phyloP scores from a whole-genome alignment of 2,888 invertebrate species.

The Myopa tessellatipennis region DNA sequence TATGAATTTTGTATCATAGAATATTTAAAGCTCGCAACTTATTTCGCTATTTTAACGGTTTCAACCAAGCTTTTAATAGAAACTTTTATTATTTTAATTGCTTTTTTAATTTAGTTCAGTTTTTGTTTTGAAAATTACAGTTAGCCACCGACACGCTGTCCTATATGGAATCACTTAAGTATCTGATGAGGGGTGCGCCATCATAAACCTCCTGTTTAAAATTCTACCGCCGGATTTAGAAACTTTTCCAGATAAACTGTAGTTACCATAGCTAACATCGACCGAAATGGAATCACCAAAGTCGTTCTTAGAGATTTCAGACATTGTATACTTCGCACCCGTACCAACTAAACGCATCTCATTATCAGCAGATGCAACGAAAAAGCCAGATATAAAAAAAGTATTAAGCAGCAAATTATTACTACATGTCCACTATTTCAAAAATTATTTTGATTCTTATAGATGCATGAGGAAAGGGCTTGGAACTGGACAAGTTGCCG shows the following conservation, averaged over 20 bases:
- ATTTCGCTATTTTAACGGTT: no score
- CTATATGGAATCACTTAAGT: slow-evolving; percentile 50
- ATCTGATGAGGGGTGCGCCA: slow-evolving; percentile 46
- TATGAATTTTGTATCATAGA: no score
- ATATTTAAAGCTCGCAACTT: no score
- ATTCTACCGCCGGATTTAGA: slow-evolving; percentile 47
- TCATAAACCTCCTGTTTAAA: slow-evolving; percentile 54
- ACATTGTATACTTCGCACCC: slow-evolving; percentile 79
- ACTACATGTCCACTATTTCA: neutral
- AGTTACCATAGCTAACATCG: slow-evolving; percentile 26
- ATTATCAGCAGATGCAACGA: slow-evolving; percentile 11
- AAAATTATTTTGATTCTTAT: neutral
- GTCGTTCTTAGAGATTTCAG: slow-evolving; percentile 69
- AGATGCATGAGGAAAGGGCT: slow-evolving; percentile 44
- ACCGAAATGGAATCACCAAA: slow-evolving; percentile 68
- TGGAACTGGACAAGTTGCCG: slow-evolving; percentile 45
- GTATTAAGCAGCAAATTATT: neutral
- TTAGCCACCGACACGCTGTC: slow-evolving; percentile 53
- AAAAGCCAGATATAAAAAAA: slow-evolving; percentile 20
- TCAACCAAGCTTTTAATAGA: no score
- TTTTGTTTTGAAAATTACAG: slow-evolving; percentile 35
- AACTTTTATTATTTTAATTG: no score
- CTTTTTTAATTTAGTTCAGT: no score
- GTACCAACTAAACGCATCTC: slow-evolving; percentile 15
- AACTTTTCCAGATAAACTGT: slow-evolving; percentile 66